Percentiles rank a stretch among this genome's conserved stretches.
These are phyloP conservation scores for Dinocampus coccinellae DNA, from an alignment of 2,888 invertebrate species.

Conservation along the genomic window DNA sequence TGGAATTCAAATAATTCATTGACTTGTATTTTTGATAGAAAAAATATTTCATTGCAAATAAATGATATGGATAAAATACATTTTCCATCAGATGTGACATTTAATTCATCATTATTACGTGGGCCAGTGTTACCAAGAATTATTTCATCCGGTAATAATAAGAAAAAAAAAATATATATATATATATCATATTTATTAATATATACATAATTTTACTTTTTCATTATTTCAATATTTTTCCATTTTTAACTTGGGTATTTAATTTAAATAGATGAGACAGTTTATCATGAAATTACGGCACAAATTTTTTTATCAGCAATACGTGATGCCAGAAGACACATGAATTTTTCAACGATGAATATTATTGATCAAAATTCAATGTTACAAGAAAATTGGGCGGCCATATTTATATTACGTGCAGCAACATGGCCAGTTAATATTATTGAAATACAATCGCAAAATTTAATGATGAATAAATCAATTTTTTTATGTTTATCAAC, in stretches of 20 bases:
- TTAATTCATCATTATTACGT: conserved; percentile 39
- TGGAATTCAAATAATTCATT: conserved; percentile 39
- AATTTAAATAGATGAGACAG: conserved; percentile 49
- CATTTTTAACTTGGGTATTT: no score
- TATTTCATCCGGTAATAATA: conserved; percentile 48
- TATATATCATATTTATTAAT: background rate
- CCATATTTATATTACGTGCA: conserved; percentile 73
- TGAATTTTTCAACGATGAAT: conserved; percentile 71
- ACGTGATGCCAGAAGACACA: conserved; percentile 73
- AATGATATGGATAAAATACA: conserved; percentile 19
- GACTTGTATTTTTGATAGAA: conserved; percentile 24
- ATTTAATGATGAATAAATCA: conserved; percentile 28
- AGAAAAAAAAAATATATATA: conserved; percentile 32
- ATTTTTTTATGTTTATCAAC: conserved; percentile 46
- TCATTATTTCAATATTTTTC: background rate
- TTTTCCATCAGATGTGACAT: conserved; percentile 32
- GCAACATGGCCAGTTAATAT: conserved; percentile 73
- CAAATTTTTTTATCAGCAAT: conserved; percentile 74
- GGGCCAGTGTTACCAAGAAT: conserved; percentile 41
- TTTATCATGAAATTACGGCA: conserved; percentile 73
- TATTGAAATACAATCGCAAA: conserved; percentile 49
- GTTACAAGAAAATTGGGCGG: conserved; percentile 74
- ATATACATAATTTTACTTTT: background rate
- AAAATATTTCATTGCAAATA: background rate
- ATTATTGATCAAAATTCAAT: conserved; percentile 72